Evolutionary conservation across 2,113 vertebrate genomes (phyloP).

Genomic region (Monarcha castaneiventris): DNA sequence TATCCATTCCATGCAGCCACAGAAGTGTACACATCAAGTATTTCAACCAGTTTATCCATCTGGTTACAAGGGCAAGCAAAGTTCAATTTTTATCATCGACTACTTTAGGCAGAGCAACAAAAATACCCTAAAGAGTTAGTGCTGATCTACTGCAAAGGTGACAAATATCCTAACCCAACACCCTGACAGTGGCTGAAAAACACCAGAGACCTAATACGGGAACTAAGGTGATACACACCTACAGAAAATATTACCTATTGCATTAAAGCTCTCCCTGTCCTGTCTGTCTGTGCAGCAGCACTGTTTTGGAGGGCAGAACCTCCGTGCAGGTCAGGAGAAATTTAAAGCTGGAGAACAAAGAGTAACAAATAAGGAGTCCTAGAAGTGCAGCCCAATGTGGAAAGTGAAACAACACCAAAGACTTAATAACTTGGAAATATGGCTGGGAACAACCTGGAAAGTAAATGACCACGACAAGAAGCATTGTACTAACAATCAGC

Average conservation of each 20-base stretch:
- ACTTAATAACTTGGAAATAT: neutral
- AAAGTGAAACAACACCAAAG: neutral
- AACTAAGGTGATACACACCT: neutral
- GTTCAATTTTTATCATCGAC: neutral
- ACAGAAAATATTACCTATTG: neutral
- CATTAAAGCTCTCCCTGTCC: neutral
- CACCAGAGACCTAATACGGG: neutral
- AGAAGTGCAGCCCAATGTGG: neutral
- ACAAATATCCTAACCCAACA: neutral
- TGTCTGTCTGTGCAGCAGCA: neutral
- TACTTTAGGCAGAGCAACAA: neutral
- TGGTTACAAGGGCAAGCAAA: neutral
- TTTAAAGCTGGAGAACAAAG: neutral
- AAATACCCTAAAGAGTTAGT: neutral
- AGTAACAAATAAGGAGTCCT: neutral
- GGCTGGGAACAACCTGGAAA: neutral
- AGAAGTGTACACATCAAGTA: neutral
- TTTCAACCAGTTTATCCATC: neutral
- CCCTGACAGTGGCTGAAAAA: neutral
- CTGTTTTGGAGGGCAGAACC: neutral
- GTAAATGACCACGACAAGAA: accelerated
- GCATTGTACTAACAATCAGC: neutral
- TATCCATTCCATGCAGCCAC: neutral
- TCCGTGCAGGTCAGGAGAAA: neutral
- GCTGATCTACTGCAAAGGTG: neutral